These are phyloP conservation scores for Brachionichthys hirsutus DNA, from an alignment of 2,113 vertebrate genomes.

Conservation along the genomic window DNA sequence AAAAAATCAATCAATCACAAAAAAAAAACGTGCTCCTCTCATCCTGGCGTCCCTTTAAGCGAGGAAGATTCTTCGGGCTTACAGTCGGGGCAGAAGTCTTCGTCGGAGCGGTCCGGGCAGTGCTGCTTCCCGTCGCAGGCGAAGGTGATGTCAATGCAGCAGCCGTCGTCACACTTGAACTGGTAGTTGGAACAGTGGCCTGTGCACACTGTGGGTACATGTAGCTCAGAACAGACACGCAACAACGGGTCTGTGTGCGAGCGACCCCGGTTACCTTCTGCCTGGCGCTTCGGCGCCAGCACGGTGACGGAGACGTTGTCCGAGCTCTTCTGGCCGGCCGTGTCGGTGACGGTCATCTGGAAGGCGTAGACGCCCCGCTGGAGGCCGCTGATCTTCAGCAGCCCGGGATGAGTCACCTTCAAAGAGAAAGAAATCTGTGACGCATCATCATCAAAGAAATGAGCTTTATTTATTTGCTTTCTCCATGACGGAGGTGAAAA, in stretches of 20 bases:
- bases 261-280: slow-evolving; percentile 74
- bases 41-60: too few relatives aligned
- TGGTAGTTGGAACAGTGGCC: slow-evolving; percentile 89
- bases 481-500: too few relatives aligned
- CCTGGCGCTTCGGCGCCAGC: slow-evolving; percentile 80
- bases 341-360: slow-evolving; percentile 89
- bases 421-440: too few relatives aligned
- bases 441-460: too few relatives aligned
- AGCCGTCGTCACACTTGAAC: slow-evolving; percentile 93
- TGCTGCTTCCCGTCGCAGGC: slow-evolving; percentile 90
- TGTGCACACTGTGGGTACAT: slow-evolving; percentile 78
- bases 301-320: slow-evolving; percentile 90
- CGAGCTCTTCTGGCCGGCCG: slow-evolving; percentile 83
- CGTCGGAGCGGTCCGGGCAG: slow-evolving; percentile 91
- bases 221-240: neutral
- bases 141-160: slow-evolving; percentile 92
- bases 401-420: slow-evolving; percentile 89
- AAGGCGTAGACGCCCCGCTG: slow-evolving; percentile 86
- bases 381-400: slow-evolving; percentile 86
- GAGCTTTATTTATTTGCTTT: too few relatives aligned
- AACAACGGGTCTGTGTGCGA: too few relatives aligned
- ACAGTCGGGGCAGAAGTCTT: slow-evolving; percentile 92
- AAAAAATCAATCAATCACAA: too few relatives aligned
- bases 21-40: neutral
- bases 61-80: slow-evolving; percentile 48